Conservation (phyloP, 1,140 invertebrate species). For the Drosophila ohnishii region DNA sequence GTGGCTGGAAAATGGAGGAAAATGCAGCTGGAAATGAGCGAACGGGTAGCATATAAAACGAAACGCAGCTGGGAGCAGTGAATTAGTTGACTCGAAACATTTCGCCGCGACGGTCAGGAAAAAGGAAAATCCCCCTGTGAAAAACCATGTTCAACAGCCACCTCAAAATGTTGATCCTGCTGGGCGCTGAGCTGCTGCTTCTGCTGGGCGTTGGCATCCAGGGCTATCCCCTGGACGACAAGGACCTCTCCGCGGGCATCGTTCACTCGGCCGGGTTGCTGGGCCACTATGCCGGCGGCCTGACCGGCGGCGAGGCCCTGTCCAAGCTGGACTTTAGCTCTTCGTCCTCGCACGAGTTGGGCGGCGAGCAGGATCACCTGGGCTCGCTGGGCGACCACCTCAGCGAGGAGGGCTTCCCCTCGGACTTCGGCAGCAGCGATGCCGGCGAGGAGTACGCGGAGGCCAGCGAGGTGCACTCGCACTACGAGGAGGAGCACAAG, state of each 20-base stretch:
- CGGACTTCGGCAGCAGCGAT: slow-evolving; percentile 61
- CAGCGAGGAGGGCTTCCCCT: slow-evolving; percentile 60
- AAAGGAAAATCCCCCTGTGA: not conserved
- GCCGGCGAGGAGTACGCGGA: slow-evolving; percentile 67
- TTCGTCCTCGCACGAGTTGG: slow-evolving; percentile 27
- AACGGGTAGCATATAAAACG: slow-evolving; percentile 64
- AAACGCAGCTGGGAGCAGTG: slow-evolving; percentile 50
- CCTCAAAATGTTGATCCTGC: slow-evolving; percentile 52
- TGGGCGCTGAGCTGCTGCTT: slow-evolving; percentile 4
- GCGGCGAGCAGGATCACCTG: slow-evolving; percentile 40
- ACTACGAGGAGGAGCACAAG: slow-evolving; percentile 56
- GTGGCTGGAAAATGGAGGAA: slow-evolving; percentile 69
- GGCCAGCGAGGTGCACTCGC: slow-evolving; percentile 60
- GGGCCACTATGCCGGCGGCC: slow-evolving; percentile 62
- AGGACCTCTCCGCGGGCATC: slow-evolving; percentile 33
- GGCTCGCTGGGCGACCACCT: slow-evolving; percentile 65
- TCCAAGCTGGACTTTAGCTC: slow-evolving; percentile 54
- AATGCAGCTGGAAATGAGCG: slow-evolving; percentile 44
- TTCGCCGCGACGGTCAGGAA: slow-evolving; percentile 65
- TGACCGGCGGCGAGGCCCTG: slow-evolving; percentile 62
- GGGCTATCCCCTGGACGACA: slow-evolving; percentile 44
- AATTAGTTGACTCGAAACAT: slow-evolving; percentile 77
- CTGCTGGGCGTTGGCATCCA: slow-evolving; percentile 15
- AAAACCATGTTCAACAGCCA: slow-evolving; percentile 43
- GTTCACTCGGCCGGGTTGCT: slow-evolving; percentile 58